Conservation (phyloP, 1,140 invertebrate species). For the Magallana gigas region DNA sequence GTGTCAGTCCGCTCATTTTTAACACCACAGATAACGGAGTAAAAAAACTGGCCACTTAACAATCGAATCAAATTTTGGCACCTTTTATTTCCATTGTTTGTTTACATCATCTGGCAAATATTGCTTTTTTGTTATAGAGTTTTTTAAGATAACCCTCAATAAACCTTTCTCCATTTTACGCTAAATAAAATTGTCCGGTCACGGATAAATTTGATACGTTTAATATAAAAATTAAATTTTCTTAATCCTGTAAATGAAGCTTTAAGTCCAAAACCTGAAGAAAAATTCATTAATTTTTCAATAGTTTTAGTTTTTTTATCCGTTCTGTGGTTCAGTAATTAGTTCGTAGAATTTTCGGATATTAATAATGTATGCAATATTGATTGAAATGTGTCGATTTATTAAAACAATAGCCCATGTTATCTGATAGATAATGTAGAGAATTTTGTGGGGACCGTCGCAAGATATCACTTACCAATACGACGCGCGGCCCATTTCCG, state of each 20-base stretch:
- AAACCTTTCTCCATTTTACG: neutral
- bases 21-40: conserved; percentile 16
- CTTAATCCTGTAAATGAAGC: too few species aligned
- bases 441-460: neutral
- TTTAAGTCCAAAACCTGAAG: too few species aligned
- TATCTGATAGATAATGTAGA: neutral
- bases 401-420: neutral
- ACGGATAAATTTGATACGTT: too few species aligned
- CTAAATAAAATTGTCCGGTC: neutral
- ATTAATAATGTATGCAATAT: conserved; percentile 7
- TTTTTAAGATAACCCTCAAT: too few species aligned
- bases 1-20: conserved; percentile 8
- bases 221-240: too few species aligned
- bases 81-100: neutral
- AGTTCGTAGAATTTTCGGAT: neutral
- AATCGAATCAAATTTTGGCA: neutral
- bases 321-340: neutral
- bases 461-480: neutral
- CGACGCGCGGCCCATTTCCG: neutral
- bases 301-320: too few species aligned
- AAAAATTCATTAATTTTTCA: too few species aligned
- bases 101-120: neutral
- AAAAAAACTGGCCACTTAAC: neutral
- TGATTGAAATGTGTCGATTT: neutral
- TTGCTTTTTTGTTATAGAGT: neutral